Conservation (phyloP, 2,888 invertebrate species). For the Oxyscelio sp. region DNA sequence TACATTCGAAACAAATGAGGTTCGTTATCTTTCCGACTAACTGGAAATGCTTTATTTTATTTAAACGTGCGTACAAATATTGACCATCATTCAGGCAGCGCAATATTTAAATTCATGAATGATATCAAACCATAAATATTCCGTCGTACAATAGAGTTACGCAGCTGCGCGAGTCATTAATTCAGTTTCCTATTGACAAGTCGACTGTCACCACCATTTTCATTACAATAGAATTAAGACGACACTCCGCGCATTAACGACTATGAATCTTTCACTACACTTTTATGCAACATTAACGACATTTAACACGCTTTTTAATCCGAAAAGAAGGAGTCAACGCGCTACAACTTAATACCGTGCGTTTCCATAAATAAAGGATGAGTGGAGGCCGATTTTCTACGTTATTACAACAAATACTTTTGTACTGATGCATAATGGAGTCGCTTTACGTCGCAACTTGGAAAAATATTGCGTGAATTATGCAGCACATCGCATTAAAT, state of each 20-base stretch:
- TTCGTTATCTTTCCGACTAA: no score
- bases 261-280: slow-evolving; percentile 53
- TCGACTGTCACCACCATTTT: slow-evolving; percentile 53
- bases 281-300: slow-evolving; percentile 53
- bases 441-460: slow-evolving; percentile 17
- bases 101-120: slow-evolving; percentile 38
- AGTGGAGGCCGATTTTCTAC: neutral
- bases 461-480: slow-evolving; percentile 45
- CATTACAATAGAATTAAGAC: slow-evolving; percentile 67
- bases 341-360: slow-evolving; percentile 47
- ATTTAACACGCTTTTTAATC: slow-evolving; percentile 61
- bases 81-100: slow-evolving; percentile 18
- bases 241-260: slow-evolving; percentile 38
- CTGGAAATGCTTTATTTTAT: neutral
- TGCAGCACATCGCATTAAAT: slow-evolving; percentile 22
- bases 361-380: slow-evolving; percentile 29
- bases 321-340: slow-evolving; percentile 34
- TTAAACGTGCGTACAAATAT: slow-evolving; percentile 35
- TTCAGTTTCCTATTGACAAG: slow-evolving; percentile 51
- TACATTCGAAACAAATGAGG: neutral
- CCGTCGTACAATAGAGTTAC: slow-evolving; percentile 38
- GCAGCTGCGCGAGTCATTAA: slow-evolving; percentile 59
- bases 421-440: neutral
- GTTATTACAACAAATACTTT: slow-evolving; percentile 10
- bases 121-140: slow-evolving; percentile 55